Evolutionary conservation across 2,797 vertebrate genomes (phyloP).

Genomic region (Pantherophis vulpinus): DNA sequence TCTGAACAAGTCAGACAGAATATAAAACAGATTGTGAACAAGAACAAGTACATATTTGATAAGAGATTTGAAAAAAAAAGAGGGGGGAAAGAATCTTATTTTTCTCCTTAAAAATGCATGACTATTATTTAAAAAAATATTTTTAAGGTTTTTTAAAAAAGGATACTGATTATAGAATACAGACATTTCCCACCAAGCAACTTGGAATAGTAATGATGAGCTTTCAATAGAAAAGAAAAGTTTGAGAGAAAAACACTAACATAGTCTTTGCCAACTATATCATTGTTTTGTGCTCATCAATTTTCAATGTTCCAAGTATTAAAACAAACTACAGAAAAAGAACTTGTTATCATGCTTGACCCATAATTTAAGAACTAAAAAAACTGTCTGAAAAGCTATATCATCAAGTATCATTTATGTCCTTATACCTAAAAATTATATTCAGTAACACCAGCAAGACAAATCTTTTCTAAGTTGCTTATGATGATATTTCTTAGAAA

Average conservation of each 20-base stretch:
- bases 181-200: neutral
- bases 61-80: neutral
- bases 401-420: neutral
- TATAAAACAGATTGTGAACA: neutral
- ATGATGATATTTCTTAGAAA: neutral
- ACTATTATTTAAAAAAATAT: neutral
- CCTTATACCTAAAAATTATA: neutral
- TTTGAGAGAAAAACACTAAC: neutral
- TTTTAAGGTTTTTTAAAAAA: neutral
- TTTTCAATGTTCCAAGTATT: neutral
- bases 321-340: neutral
- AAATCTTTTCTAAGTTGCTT: neutral
- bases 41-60: neutral
- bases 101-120: neutral
- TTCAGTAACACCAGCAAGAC: neutral
- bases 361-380: neutral
- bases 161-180: neutral
- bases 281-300: neutral
- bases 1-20: neutral
- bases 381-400: neutral
- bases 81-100: neutral
- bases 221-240: neutral
- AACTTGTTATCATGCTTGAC: neutral
- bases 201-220: neutral
- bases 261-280: neutral